Evolutionary conservation across 2,797 vertebrate species (phyloP), one percentile per base, ranked within the genome.

Genomic region (Gambusia yucatana): DNA sequence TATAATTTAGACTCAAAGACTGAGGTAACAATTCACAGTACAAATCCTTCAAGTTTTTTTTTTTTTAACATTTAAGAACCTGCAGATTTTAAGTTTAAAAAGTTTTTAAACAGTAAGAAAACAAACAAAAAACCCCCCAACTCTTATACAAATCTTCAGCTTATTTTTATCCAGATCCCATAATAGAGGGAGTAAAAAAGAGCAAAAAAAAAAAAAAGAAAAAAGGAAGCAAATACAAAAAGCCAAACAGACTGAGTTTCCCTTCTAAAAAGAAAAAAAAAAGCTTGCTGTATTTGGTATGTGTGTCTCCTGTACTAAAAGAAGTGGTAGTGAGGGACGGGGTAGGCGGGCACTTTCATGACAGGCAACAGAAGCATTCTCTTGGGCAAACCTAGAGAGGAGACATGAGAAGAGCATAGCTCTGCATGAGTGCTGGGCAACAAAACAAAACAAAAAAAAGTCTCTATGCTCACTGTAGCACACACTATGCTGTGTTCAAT

Each of bases 291-390:
- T 67, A 57, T 91, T 91, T 92, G 87, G 85, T 92, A 69, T 86
- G 82, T 50, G 30, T 79, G 82, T 88, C 92, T 96, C 95, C 90
- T 97, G 96, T 93, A 95, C 97, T 99, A 99, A 98, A 99, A 99
- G 97, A 98, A 99, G 95, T 97, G 98, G 96, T 98, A 99, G 96
- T 98, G 98, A 93, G 98, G 97, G 94, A 99, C 94, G 92, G 98
- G 97, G 96, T 98, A 99, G 96, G 97, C 95, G 94, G 98, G 98
- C 94, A 99, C 96, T 97, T 99, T 99, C 98, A 99, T 98, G 97
- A 99, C 96, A 94, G 98, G 98, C 96, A 99, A 99, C 97, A 99
- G 98, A 97, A 99, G 96, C 98, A 99, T 99, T 98, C 98, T 98
- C 97, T 99, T 99, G 97, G 98, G 98, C 94, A 99, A 97, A 98